Evolutionary conservation across 1,140 invertebrate species (phyloP), one percentile per base, ranked within the genome.

Genomic region (Dolichoris vasculosae): DNA sequence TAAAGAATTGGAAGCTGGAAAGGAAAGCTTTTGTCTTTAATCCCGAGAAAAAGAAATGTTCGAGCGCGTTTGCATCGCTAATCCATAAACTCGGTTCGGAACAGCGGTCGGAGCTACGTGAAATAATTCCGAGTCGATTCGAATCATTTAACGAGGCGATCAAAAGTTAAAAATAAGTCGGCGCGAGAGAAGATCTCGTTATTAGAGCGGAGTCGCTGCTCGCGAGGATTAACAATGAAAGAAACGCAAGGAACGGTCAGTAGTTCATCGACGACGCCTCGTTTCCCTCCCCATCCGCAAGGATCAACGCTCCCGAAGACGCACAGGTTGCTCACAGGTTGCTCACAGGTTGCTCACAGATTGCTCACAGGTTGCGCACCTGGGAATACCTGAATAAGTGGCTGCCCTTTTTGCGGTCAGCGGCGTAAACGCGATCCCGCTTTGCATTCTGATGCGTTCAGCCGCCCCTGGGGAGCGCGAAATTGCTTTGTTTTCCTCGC

Each of bases 341-440:
- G n/a, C n/a, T n/a, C n/a, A n/a, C n/a, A n/a, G n/a, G n/a, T n/a
- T n/a, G n/a, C n/a, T n/a, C n/a, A n/a, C n/a, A n/a, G n/a, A n/a
- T n/a, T n/a, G n/a, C n/a, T n/a, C 43, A 51, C 48, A 51, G 48
- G 48, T 51, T 51, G 48, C 48, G 71, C 71, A n/a, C 32, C 46
- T 77, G 59, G 71, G 79, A 85, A 85, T 85, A 82, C 84, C 84
- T 85, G 78, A 82, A 76, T 85, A 85, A 85, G 84, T 85, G 84
- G 78, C 43, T 35, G 30, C 20, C 11, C 7, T 71, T 85, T 85
- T 85, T 81, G 55, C 55, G 55, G 55, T 26, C 67, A 32, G 48
- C 43, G 71, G 83, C 81, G 78, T 83, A 78, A 89, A 82, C 83
- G 73, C 87, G 82, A 87, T 84, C 87, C 64, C 51, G 79, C 43